Evolutionary conservation across 2,888 invertebrate genomes (phyloP), one percentile per base, ranked within the genome.

Genomic region (Acronicta alni): DNA sequence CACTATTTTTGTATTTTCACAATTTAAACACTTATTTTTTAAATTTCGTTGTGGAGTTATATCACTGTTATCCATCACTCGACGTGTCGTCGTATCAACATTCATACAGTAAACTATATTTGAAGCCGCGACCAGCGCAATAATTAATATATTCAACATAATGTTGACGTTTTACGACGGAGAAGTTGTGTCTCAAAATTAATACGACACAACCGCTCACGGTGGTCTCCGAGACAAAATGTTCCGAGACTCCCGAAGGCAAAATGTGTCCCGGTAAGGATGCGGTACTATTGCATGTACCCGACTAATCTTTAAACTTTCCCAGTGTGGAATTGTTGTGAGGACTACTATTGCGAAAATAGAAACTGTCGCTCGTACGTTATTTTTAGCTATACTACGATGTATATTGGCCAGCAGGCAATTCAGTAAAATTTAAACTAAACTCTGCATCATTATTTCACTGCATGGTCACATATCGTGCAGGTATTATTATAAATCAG

Each of bases 191-290:
- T 57, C 60, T 52, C 62, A 63, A 59, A 68, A 65, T 76, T 70
- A 77, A 70, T 63, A 65, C 71, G 74, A 80, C 88, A 88, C 91
- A 85, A 87, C 90, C 89, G 85, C 76, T 75, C 87, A 68, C 86
- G 79, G 59, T 80, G 86, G 79, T 82, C 84, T 78, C 87, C 79
- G 79, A 82, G 83, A 84, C 84, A 84, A 83, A 90, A 86, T 90
- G 91, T 85, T 81, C 67, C 67, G 68, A 69, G 67, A 60, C 67
- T 60, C 62, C 49, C 72, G 63, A 64, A 63, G 55, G 61, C 56
- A 61, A 66, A 72, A 67, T 62, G 71, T 66, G 55, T 60, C 68
- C 44, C 67, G 45, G 46, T 64, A 72, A 72, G 83, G 85, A 85
- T 83, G 69, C 75, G 82, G 81, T 63, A 84, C 69, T 62, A 57